A percentile compares a stretch with the other conserved stretches of the same genome.
These are phyloP conservation scores for Caenorhabditis inopinata DNA, from an alignment of 1,140 invertebrate genomes.

Conservation along the genomic window DNA sequence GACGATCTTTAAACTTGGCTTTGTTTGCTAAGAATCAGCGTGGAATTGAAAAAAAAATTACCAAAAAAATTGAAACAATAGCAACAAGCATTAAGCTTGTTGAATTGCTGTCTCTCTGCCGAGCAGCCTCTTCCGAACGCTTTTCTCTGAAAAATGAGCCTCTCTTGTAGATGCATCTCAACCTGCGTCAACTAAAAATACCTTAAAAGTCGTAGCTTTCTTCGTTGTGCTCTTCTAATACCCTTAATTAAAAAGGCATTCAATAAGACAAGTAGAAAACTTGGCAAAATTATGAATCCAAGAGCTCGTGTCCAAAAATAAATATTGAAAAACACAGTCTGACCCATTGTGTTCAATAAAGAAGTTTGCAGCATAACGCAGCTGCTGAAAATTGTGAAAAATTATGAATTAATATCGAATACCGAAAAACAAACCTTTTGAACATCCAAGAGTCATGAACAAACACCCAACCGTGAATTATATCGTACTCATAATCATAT, in stretches of 20 bases:
- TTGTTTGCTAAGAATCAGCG: neutral
- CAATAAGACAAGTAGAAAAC: conserved; percentile 81
- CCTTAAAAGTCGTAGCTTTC: conserved; percentile 67
- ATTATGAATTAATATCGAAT: no score
- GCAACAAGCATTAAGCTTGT: conserved; percentile 92
- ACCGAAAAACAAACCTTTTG: conserved; percentile 42
- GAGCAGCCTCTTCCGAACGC: conserved; percentile 78
- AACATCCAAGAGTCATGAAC: conserved; percentile 52
- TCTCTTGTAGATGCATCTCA: neutral
- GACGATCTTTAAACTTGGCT: conserved; percentile 70
- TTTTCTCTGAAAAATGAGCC: conserved; percentile 67
- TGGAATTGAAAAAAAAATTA: no score
- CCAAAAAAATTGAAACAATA: conserved; percentile 84
- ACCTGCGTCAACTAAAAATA: no score
- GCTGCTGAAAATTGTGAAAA: conserved; percentile 45
- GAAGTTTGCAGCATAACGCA: conserved; percentile 53
- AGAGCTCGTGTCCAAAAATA: conserved; percentile 78
- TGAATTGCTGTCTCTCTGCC: conserved; percentile 77
- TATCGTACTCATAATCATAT: conserved; percentile 58
- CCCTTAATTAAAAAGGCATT: conserved; percentile 84
- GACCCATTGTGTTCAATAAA: conserved; percentile 55
- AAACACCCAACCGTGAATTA: conserved; percentile 61
- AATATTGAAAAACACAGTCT: conserved; percentile 61
- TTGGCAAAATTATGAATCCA: conserved; percentile 85
- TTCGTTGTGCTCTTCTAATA: conserved; percentile 78